phyloP scores from a whole-genome alignment of 2,113 vertebrate genomes.

The Nansenia antarctica region DNA sequence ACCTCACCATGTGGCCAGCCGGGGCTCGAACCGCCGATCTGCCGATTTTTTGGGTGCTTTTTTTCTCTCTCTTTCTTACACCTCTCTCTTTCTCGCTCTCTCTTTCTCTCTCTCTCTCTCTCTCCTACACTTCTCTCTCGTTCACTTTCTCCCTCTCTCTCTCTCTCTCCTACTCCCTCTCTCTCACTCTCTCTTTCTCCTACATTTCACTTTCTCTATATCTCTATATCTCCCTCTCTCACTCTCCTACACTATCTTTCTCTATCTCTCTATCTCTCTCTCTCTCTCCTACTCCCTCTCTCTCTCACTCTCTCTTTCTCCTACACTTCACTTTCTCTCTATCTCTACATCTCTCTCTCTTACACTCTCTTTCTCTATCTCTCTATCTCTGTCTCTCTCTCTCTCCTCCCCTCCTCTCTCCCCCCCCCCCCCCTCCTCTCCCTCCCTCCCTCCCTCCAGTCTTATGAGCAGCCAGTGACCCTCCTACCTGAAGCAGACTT shows the following conservation, averaged over 20 bases:
- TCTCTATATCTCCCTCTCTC: neutral
- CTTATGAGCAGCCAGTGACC: too few relatives aligned
- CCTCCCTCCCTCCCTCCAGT: neutral
- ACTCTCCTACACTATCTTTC: neutral
- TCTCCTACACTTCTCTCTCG: neutral
- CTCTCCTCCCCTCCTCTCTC: neutral
- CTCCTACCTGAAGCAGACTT: conserved; percentile 10
- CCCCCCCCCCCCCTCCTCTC: neutral
- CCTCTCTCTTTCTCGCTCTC: too few relatives aligned
- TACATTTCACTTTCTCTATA: neutral
- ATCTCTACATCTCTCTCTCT: too few relatives aligned
- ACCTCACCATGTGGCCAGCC: too few relatives aligned
- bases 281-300: neutral
- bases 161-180: neutral
- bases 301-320: neutral
- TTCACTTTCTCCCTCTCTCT: neutral
- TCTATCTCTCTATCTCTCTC: neutral
- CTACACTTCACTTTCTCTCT: too few relatives aligned
- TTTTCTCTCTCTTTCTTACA: too few relatives aligned
- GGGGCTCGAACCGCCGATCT: too few relatives aligned
- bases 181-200: neutral
- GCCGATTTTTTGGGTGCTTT: too few relatives aligned
- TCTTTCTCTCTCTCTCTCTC: neutral
- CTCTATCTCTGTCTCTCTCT: neutral
- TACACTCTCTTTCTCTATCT: too few relatives aligned